Evolutionary conservation across 2,113 vertebrate genomes (phyloP).

Genomic region (Alouatta palliata): DNA sequence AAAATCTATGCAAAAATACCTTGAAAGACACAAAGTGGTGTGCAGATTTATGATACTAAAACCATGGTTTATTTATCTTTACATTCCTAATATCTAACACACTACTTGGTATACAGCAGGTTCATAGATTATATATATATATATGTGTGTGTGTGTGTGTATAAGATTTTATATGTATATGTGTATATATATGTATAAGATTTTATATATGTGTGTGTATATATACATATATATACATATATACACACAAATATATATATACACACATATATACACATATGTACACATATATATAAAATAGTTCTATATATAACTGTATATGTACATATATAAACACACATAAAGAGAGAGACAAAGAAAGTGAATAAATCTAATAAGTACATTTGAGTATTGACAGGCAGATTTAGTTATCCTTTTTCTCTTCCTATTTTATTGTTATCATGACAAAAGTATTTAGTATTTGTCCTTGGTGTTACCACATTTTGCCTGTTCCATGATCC

Average conservation of each 20-base stretch:
- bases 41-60: background rate
- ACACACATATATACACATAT: too few relatives aligned
- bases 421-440: background rate
- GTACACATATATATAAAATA: too few relatives aligned
- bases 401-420: background rate
- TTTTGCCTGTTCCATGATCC: background rate
- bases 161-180: too few relatives aligned
- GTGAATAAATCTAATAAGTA: background rate
- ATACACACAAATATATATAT: too few relatives aligned
- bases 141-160: too few relatives aligned
- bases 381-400: background rate
- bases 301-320: background rate
- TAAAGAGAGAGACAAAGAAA: background rate
- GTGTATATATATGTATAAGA: too few relatives aligned
- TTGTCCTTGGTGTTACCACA: background rate
- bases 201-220: too few relatives aligned
- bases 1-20: background rate
- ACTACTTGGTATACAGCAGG: background rate
- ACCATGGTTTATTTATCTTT: background rate
- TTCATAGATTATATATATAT: background rate
- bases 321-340: background rate
- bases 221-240: too few relatives aligned
- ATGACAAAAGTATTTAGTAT: background rate
- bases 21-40: background rate
- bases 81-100: background rate